phyloP scores from a whole-genome alignment of 2,888 invertebrate species.

The Himalopsyche kuldschensis region DNA sequence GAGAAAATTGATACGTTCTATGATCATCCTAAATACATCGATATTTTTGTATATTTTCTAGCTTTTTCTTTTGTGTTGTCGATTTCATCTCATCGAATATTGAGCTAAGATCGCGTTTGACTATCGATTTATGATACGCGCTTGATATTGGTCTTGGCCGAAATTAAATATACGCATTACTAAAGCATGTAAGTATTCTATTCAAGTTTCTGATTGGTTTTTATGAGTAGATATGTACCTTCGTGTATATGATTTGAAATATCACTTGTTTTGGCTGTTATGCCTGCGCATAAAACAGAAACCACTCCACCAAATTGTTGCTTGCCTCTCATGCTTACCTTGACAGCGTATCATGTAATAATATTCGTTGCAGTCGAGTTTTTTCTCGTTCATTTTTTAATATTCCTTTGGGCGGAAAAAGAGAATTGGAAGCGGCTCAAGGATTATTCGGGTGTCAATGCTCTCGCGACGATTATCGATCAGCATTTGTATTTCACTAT shows the following conservation, averaged over 20 bases:
- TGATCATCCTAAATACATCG: too few species aligned
- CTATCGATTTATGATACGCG: too few species aligned
- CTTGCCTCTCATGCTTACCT: background rate
- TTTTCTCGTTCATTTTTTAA: background rate
- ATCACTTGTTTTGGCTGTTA: background rate
- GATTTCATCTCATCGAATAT: too few species aligned
- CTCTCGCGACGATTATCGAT: constrained; percentile 2
- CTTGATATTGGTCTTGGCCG: too few species aligned
- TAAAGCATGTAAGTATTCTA: too few species aligned
- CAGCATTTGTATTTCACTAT: constrained; percentile 6
- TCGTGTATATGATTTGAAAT: background rate
- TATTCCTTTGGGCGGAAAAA: constrained; percentile 1
- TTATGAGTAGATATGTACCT: too few species aligned
- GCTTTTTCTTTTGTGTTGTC: too few species aligned
- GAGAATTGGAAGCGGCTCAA: background rate
- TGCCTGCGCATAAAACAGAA: background rate
- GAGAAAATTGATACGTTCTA: too few species aligned
- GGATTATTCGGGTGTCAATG: background rate
- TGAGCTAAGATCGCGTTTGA: too few species aligned
- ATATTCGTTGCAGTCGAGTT: background rate
- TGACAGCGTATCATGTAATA: background rate
- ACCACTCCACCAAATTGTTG: background rate
- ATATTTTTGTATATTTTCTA: too few species aligned
- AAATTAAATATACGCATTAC: too few species aligned
- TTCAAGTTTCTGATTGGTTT: too few species aligned